These are phyloP conservation scores for Sebastolobus alascanus DNA, from an alignment of 2,797 vertebrate genomes.

Conservation along the genomic window DNA sequence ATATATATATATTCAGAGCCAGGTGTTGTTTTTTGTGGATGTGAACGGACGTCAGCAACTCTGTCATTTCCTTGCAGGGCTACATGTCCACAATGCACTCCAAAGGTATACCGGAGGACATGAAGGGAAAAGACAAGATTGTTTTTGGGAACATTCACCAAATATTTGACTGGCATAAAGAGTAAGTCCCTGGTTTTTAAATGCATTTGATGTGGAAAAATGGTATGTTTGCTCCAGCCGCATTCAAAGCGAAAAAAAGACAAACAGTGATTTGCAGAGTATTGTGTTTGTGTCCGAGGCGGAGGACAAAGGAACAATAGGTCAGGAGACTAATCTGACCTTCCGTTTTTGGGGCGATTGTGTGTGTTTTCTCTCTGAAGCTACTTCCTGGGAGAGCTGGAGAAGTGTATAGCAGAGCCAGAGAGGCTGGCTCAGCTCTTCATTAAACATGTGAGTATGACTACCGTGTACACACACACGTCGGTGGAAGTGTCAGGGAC, in stretches of 20 bases:
- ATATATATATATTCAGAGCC: not conserved
- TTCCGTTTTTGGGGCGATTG: constrained; percentile 49
- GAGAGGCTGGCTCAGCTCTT: constrained; percentile 97
- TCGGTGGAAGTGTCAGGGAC: constrained; percentile 36
- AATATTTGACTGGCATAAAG: constrained; percentile 99
- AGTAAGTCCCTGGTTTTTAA: constrained; percentile 88
- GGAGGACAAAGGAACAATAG: constrained; percentile 66
- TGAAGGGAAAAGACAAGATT: constrained; percentile 99
- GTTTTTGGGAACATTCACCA: constrained; percentile 99
- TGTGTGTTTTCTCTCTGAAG: constrained; percentile 77
- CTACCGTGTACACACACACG: constrained; percentile 13
- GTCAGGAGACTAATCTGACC: constrained; percentile 60
- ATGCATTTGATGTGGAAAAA: constrained; percentile 9
- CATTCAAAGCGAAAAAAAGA: constrained; percentile 30
- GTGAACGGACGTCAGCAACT: constrained; percentile 15
- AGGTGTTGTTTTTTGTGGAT: constrained; percentile 12
- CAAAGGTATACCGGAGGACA: constrained; percentile 95
- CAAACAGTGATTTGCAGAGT: constrained; percentile 37
- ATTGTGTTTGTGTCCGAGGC: constrained; percentile 48
- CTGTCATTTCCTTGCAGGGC: constrained; percentile 85
- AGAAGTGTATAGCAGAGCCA: constrained; percentile 98
- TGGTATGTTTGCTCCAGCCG: constrained; percentile 5
- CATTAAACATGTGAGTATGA: constrained; percentile 95
- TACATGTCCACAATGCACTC: constrained; percentile 97
- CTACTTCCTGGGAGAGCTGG: constrained; percentile 99